Base-by-base conservation (phyloP, 2,113 vertebrate species). In the Petromus typicus region DNA sequence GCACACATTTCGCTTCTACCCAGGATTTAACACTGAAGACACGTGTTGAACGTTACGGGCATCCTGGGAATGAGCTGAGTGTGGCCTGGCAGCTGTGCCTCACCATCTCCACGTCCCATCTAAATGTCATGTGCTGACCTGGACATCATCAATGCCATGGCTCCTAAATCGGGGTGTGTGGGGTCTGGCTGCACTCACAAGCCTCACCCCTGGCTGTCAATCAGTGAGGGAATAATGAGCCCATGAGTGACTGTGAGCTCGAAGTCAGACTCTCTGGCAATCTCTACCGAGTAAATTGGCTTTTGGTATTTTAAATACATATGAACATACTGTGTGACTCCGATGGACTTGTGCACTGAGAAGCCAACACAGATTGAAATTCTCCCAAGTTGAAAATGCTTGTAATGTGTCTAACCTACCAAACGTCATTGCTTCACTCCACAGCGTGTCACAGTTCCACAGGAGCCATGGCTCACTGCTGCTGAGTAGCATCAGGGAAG, bases 11-110 rank as follows among this genome's bases (percentile, higher is more conserved):
- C 6, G 34, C 27, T 90, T 79, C 71, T 27, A 34, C 95, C 34
- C 7, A 71, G 37, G 57, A 85, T 1, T 30, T 34, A 32, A 54
- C 9, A 75, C 25, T 61, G 86, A 51, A 56, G 73, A 84, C 2
- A 23, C 71, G 61, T 84, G 61, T 30, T 85, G 86, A 96, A 83
- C 32, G 59, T 95, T 0, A 66, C 6, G 22, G 81, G 61, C 12
- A n/a, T 61, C 88, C 80, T 54, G 23, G 32, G 90, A 40, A 30
- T 84, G 76, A 96, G 27, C 37, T 18, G 54, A 48, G 9, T 27
- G 25, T 51, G 30, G 34, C 25, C 8, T 67, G 56, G 25, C 56
- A 67, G 78, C 93, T 94, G 51, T 64, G 37, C 69, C 64, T 82
- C 51, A 66, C 54, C 63, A 95, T 92, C 66, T 84, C 7, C 8